These are phyloP conservation scores for Ips typographus DNA, from an alignment of 1,140 invertebrate genomes.

Conservation along the genomic window DNA sequence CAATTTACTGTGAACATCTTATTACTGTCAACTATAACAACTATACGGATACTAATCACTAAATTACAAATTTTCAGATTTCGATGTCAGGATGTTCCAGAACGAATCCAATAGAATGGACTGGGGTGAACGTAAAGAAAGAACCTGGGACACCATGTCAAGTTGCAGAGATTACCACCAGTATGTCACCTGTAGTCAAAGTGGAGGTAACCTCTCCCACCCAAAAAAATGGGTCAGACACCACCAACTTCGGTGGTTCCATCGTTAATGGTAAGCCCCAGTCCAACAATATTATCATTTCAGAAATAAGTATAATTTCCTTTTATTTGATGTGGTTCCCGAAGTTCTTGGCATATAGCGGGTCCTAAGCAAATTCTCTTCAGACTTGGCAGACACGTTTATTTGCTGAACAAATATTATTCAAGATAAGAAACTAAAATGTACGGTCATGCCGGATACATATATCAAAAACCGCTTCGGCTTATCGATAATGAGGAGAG, in stretches of 20 bases:
- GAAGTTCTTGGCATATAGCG: no score
- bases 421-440: no score
- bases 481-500: constrained; percentile 11
- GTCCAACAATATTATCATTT: constrained; percentile 8
- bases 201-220: constrained; percentile 56
- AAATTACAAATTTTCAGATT: constrained; percentile 4
- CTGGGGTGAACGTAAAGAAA: constrained; percentile 57
- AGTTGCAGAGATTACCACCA: constrained; percentile 66
- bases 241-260: constrained; percentile 31
- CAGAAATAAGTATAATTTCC: background rate
- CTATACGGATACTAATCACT: no score
- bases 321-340: no score
- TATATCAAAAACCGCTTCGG: background rate
- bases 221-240: constrained; percentile 39
- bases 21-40: background rate
- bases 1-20: background rate
- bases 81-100: constrained; percentile 53
- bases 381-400: background rate
- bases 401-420: background rate
- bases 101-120: constrained; percentile 61
- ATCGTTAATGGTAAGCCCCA: constrained; percentile 40
- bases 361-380: no score
- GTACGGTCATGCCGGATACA: no score
- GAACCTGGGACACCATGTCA: constrained; percentile 62
- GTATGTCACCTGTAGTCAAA: constrained; percentile 58